These are phyloP conservation scores for Siderastrea siderea DNA, from an alignment of 92 coral and sea anemone genomes.

Conservation along the genomic window DNA sequence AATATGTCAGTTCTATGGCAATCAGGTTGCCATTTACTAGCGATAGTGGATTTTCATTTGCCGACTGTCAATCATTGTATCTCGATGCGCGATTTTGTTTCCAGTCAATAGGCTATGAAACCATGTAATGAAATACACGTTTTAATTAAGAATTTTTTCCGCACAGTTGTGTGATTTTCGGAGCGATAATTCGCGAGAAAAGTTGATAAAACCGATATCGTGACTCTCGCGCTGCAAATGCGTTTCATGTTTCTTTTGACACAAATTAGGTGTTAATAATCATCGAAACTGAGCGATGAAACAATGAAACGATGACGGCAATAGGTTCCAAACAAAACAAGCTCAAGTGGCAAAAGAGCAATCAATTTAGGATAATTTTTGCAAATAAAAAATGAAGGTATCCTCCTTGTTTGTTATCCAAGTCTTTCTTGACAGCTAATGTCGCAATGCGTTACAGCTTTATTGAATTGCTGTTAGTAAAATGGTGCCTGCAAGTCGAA, in stretches of 20 bases:
- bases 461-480: constrained; percentile 3
- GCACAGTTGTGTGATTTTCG: background rate
- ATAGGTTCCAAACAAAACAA: constrained; percentile 28
- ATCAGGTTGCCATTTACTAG: too few species aligned
- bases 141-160: background rate
- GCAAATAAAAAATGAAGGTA: background rate
- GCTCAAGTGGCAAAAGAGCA: constrained; percentile 24
- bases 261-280: constrained; percentile 49
- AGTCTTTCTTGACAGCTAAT: background rate
- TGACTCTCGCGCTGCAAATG: constrained; percentile 13
- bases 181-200: background rate
- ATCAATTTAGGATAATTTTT: constrained; percentile 17
- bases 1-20: background rate
- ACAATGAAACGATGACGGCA: constrained; percentile 48
- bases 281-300: constrained; percentile 40
- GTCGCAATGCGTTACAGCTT: background rate
- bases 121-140: background rate
- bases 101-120: too few species aligned
- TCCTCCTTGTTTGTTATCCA: background rate
- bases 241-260: constrained; percentile 24
- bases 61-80: constrained; percentile 2
- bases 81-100: background rate
- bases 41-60: background rate
- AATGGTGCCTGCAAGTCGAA: constrained; percentile 41
- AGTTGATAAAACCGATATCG: constrained; percentile 6